Conservation (phyloP, 64 coral and sea anemone species). For the Montipora cactus region DNA sequence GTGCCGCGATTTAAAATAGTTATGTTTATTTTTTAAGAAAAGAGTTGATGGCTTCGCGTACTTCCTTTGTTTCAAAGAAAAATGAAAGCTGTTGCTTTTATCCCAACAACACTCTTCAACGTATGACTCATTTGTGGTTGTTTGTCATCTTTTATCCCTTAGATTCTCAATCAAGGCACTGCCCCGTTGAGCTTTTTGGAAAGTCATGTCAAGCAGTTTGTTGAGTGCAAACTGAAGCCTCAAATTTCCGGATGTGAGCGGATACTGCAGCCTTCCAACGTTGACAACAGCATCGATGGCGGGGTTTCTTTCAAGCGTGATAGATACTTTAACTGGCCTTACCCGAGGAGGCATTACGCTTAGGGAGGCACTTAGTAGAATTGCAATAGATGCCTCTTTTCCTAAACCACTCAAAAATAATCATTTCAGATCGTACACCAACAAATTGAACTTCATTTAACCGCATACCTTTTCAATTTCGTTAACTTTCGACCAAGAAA, state of each 20-base stretch:
- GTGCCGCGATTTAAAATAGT: too few relatives aligned
- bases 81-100: too few relatives aligned
- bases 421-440: too few relatives aligned
- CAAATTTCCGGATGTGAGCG: slow-evolving; percentile 53
- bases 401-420: too few relatives aligned
- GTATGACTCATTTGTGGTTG: neutral
- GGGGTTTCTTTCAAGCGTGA: neutral
- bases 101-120: neutral
- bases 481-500: too few relatives aligned
- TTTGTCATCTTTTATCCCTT: neutral
- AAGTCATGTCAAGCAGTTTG: slow-evolving; percentile 74
- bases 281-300: neutral
- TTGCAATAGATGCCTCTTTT: too few relatives aligned
- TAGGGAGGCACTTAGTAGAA: neutral
- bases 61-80: too few relatives aligned
- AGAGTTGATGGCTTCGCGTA: too few relatives aligned
- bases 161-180: slow-evolving; percentile 87
- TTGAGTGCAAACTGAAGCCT: slow-evolving; percentile 64
- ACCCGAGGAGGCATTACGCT: neutral
- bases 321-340: neutral
- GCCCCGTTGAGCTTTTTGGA: slow-evolving; percentile 80
- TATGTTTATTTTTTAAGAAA: too few relatives aligned
- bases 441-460: too few relatives aligned
- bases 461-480: too few relatives aligned
- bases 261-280: slow-evolving; percentile 40